Percentiles rank a stretch among this genome's conserved stretches.
phyloP scores from a whole-genome alignment of 2,113 vertebrate species.

The Ciconia boyciana region DNA sequence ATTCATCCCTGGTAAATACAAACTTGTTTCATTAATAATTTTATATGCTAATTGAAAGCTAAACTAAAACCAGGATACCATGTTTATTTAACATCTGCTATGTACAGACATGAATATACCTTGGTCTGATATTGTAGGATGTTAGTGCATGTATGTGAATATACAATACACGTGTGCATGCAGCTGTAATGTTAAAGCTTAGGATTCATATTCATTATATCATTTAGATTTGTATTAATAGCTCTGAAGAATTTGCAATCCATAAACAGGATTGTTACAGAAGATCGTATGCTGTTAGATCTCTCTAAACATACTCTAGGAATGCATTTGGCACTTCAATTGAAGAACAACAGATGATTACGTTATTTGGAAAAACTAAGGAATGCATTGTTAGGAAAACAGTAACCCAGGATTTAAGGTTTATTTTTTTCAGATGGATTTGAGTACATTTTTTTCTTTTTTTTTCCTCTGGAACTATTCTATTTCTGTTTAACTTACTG shows the following conservation, averaged over 20 bases:
- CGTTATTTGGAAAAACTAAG: conserved; percentile 7
- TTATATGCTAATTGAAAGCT: conserved; percentile 16
- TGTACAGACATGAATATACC: neutral
- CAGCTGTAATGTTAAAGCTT: neutral
- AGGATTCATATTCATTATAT: neutral
- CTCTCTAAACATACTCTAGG: neutral
- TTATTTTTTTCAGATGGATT: neutral
- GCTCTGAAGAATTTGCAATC: neutral
- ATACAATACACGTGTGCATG: neutral
- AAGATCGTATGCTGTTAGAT: neutral
- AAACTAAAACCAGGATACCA: neutral
- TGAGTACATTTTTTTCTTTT: neutral
- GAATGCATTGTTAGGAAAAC: neutral
- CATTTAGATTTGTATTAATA: neutral
- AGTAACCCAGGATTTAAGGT: neutral
- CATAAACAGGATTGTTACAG: neutral
- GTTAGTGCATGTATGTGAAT: conserved; percentile 5
- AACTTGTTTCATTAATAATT: conserved; percentile 66
- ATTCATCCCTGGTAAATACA: conserved; percentile 81
- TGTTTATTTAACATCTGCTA: neutral
- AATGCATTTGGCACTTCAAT: conserved; percentile 13
- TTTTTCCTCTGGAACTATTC: neutral
- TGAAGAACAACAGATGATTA: neutral
- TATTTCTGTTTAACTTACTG: neutral
- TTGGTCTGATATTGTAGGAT: neutral